A percentile compares a stretch with the other conserved stretches of the same genome.
phyloP scores from a whole-genome alignment of 2,797 vertebrate species.

The Darevskia mixta region DNA sequence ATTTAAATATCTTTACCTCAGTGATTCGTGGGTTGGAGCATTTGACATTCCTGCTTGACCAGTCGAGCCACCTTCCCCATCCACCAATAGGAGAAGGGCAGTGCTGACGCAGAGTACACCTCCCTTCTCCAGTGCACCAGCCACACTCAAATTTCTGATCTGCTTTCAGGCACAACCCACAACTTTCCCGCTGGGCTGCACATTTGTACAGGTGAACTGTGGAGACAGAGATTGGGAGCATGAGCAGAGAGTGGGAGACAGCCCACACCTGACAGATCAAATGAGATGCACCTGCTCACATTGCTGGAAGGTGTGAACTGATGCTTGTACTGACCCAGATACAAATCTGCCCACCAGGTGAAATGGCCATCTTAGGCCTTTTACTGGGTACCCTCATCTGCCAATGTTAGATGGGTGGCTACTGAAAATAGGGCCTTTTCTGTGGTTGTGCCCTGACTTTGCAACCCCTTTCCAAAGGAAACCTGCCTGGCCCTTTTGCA shows the following conservation, averaged over 20 bases:
- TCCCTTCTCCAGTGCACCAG: conserved; percentile 92
- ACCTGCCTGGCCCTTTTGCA: not conserved
- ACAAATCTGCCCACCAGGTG: not conserved
- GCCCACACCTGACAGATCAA: not conserved
- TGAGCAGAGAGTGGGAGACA: not conserved
- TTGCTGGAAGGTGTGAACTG: not conserved
- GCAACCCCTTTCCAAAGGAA: not conserved
- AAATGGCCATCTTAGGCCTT: not conserved
- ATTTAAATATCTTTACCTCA: conserved; percentile 84
- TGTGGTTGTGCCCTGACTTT: not conserved
- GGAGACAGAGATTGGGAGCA: not conserved
- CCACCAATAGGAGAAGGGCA: conserved; percentile 81
- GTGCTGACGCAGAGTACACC: conserved; percentile 90
- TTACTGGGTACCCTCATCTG: not conserved
- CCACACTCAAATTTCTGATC: conserved; percentile 95
- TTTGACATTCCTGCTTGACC: conserved; percentile 92
- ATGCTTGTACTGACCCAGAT: not conserved
- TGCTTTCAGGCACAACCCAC: conserved; percentile 95
- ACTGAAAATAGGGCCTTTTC: not conserved
- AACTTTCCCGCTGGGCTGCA: conserved; percentile 95
- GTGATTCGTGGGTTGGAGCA: conserved; percentile 98
- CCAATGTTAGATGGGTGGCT: not conserved
- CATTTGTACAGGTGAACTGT: conserved; percentile 98
- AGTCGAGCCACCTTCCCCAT: conserved; percentile 95
- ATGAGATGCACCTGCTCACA: not conserved